Base-by-base conservation (phyloP, 2,888 invertebrate genomes). In the Diaprepes abbreviatus region DNA sequence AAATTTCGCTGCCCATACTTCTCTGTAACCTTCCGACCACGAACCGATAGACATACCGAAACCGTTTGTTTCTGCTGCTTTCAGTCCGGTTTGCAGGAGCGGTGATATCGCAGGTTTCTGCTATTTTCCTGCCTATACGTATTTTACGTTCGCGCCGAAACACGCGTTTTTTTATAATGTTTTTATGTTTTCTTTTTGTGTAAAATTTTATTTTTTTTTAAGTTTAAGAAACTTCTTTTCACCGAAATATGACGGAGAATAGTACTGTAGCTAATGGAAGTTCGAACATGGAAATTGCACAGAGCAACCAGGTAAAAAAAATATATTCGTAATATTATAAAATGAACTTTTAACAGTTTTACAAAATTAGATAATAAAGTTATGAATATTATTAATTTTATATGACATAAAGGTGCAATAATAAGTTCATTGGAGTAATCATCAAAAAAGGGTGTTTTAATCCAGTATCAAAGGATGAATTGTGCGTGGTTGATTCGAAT, bases 221-320 rank as follows among this genome's bases (percentile, higher is more conserved):
- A 35, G 6, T 43, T 24, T 50, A 17, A 14, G 16, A 65, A 50
- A n/a, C 4, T 12, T 24, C 10, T 35, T 35, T 17, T 4, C 17
- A 16, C 9, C 33, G 19, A 48, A 57, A 38, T 31, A 66, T 65
- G 70, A 24, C 55, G 14, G 67, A 28, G 14, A 36, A 60, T 50
- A 54, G 17, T n/a, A 60, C 55, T 5, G 50, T 50, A 17, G 40
- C 85, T 57, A 88, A 85, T 79, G 86, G 87, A 73, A 87, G 85
- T 77, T 86, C 88, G 45, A 87, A 85, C 66, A 82, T 89, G 86
- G 85, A 86, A 80, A 85, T 85, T 69, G 85, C 83, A 57, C 85
- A 85, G 60, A 86, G 85, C 74, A 84, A 84, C 77, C 85, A 86
- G 85, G 85, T 85, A 80, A 43, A 64, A 64, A 33, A n/a, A 7